phyloP scores from a whole-genome alignment of 1,140 invertebrate genomes.

The Battus philenor region DNA sequence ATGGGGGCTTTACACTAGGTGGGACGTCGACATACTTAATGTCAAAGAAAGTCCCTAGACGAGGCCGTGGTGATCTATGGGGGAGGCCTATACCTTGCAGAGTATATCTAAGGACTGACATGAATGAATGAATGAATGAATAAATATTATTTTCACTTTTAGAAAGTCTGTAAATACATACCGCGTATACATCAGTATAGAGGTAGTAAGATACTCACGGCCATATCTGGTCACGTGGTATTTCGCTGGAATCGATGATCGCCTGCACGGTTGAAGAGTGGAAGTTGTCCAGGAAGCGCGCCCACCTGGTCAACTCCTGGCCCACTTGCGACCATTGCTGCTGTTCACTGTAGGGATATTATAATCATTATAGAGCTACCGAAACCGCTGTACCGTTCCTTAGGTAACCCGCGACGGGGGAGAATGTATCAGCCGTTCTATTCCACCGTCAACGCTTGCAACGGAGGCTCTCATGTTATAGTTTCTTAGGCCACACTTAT shows the following conservation, averaged over 20 bases:
- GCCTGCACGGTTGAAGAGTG: conserved; percentile 41
- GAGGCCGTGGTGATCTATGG: no score
- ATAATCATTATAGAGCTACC: no score
- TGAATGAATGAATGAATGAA: no score
- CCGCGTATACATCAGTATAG: no score
- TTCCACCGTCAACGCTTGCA: background rate
- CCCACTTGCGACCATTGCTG: conserved; percentile 47
- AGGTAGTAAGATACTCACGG: conserved; percentile 40
- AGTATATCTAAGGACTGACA: no score
- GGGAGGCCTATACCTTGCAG: no score
- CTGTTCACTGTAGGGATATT: no score
- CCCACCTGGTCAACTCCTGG: conserved; percentile 55
- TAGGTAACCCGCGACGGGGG: background rate
- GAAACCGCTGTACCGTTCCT: background rate
- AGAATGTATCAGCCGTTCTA: background rate
- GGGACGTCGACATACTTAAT: no score
- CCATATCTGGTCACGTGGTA: conserved; percentile 30
- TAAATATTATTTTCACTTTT: no score
- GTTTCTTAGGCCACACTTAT: background rate
- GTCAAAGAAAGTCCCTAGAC: no score
- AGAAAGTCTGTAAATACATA: no score
- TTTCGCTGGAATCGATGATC: conserved; percentile 24
- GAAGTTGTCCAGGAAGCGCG: conserved; percentile 61
- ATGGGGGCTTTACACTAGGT: no score
- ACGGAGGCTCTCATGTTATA: background rate